A percentile compares a stretch with the other conserved stretches of the same genome.
Conservation (phyloP, 2,888 invertebrate genomes). For the Matsumyia berberina region DNA sequence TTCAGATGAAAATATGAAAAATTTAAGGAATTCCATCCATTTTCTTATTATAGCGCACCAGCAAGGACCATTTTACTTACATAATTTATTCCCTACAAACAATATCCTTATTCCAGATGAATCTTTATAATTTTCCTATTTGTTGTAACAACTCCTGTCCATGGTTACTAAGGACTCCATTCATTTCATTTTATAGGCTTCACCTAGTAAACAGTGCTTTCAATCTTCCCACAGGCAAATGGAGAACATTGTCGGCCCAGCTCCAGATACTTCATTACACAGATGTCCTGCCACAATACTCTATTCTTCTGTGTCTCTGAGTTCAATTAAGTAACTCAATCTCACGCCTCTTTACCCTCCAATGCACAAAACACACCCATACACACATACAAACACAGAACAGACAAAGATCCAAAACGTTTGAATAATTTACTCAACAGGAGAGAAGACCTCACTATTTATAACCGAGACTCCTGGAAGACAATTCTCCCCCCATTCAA, state of each 20-base stretch:
- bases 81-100: no score
- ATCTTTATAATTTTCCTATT: no score
- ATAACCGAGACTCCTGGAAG: conserved; percentile 24
- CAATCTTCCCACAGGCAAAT: neutral
- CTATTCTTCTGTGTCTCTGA: conserved; percentile 2
- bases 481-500: conserved; percentile 47
- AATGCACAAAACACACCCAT: neutral
- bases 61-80: no score
- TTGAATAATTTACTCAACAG: conserved; percentile 22
- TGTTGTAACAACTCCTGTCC: neutral
- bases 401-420: neutral
- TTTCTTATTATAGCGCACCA: no score
- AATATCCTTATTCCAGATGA: no score
- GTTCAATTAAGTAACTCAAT: conserved; percentile 54
- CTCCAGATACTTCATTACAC: neutral
- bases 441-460: conserved; percentile 9
- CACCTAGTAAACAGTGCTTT: neutral
- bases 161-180: no score
- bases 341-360: conserved; percentile 35
- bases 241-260: conserved; percentile 13
- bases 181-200: no score
- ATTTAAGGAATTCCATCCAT: no score
- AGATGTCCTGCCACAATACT: conserved; percentile 44
- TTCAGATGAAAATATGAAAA: no score
- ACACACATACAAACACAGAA: neutral